Evolutionary conservation across 2,888 invertebrate genomes (phyloP), one percentile per base, ranked within the genome.

Genomic region (Amblyjoppa fuscipennis): DNA sequence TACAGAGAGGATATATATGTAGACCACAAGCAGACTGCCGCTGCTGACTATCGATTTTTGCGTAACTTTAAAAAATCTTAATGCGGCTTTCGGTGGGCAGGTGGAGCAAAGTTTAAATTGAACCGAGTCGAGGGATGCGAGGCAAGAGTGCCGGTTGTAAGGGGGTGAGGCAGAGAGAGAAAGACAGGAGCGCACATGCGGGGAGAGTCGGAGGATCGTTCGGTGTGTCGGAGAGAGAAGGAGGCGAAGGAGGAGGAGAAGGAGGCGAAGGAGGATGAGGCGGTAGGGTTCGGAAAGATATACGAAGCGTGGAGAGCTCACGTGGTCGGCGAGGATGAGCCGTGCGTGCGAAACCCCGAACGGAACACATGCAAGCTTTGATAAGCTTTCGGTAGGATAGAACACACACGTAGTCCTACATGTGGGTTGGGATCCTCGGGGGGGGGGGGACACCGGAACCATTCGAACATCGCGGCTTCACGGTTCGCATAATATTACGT

Each of bases 61-160:
- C 87, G 90, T 90, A 91, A 92, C 93, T 94, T 93, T 89, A 92
- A 93, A 93, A 93, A 93, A 93, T 94, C 94, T 94, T 93, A 93
- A 93, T 92, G 93, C 92, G 89, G 92, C 90, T 92, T 91, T 92
- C 89, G 90, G 90, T 71, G 86, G 90, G 90, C 88, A 89, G 90
- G 61, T 64, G 61, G 91, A 89, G 90, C 88, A 91, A 92, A 92
- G 92, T 92, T 92, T 92, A 92, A 92, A 94, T 94, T 93, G 93
- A 93, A 93, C 93, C 89, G 88, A 81, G 86, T 84, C 82, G 83
- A 78, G 77, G 76, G 84, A 71, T 64, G 79, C 78, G 76, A 41
- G 83, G 83, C 77, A 84, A 74, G 74, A 61, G 78, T 81, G 83
- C 31, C 79, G 74, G 83, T 84, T 77, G 83, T 45, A 80, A 38